Conservation (phyloP, 2,113 vertebrate species). For the Ophthalmolycus amberensis region DNA sequence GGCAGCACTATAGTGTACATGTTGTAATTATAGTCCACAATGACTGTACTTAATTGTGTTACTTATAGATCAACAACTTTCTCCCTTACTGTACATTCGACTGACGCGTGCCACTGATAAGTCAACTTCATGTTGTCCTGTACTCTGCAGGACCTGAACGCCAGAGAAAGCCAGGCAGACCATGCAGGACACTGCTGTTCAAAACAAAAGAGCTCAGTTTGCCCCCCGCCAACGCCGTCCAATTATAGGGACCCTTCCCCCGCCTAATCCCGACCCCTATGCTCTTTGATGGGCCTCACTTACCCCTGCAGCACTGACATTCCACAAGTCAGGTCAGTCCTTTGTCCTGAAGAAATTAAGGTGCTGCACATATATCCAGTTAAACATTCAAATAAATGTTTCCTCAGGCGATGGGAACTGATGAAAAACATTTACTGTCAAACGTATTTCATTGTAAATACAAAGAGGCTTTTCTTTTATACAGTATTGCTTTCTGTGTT, state of each 20-base stretch:
- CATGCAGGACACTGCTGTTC: conserved; percentile 83
- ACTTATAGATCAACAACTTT: conserved; percentile 31
- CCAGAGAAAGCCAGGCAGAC: conserved; percentile 77
- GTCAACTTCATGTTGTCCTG: conserved; percentile 64
- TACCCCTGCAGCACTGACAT: conserved; percentile 72
- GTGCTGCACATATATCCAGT: conserved; percentile 44
- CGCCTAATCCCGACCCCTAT: conserved; percentile 80
- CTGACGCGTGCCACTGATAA: conserved; percentile 54
- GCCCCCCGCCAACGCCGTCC: conserved; percentile 68
- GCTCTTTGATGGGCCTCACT: conserved; percentile 75
- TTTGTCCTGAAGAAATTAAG: conserved; percentile 71
- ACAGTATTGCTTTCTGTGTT: conserved; percentile 60
- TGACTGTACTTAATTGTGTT: conserved; percentile 28
- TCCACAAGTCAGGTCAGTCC: conserved; percentile 78
- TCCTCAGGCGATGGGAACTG: conserved; percentile 5
- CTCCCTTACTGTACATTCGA: conserved; percentile 11
- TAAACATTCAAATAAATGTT: conserved; percentile 12
- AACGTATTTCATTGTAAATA: conserved; percentile 42
- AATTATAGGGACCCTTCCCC: conserved; percentile 80
- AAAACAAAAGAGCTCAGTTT: conserved; percentile 87
- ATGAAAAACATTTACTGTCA: conserved; percentile 40
- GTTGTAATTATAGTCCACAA: neutral
- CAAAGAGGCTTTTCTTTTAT: conserved; percentile 68
- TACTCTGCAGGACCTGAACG: conserved; percentile 61
- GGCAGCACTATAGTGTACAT: neutral